Conservation (phyloP, 2,113 vertebrate genomes). For the Vimba vimba region DNA sequence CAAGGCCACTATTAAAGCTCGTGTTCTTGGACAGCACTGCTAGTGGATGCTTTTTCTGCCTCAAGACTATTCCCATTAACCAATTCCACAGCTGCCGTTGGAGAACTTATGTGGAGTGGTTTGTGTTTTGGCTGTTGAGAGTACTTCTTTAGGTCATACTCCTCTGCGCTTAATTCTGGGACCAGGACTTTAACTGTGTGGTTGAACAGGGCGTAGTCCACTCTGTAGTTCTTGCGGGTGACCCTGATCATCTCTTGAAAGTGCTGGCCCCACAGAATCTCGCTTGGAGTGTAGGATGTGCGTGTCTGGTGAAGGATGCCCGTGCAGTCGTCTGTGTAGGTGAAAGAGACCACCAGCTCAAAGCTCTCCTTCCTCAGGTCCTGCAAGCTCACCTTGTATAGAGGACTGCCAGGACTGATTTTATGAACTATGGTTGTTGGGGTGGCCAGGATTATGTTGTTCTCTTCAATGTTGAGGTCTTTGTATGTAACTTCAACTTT, state of each 20-base stretch:
- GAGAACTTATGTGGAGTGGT: constrained; percentile 35
- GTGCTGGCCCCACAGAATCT: constrained; percentile 93
- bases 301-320: constrained; percentile 93
- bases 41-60: constrained; percentile 29
- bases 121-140: constrained; percentile 41
- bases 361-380: constrained; percentile 85
- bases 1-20: constrained; percentile 27
- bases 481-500: constrained; percentile 80
- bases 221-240: constrained; percentile 83
- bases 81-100: constrained; percentile 56
- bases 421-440: constrained; percentile 86
- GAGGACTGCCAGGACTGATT: constrained; percentile 84
- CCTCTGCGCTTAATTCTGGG: constrained; percentile 85
- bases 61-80: constrained; percentile 47
- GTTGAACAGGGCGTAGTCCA: constrained; percentile 90
- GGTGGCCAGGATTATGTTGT: constrained; percentile 84
- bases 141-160: constrained; percentile 78
- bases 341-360: constrained; percentile 93
- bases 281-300: constrained; percentile 85
- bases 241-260: constrained; percentile 89
- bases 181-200: constrained; percentile 86
- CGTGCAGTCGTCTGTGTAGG: constrained; percentile 90
- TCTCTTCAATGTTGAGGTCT: constrained; percentile 84
- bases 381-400: constrained; percentile 83
- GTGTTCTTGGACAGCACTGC: constrained; percentile 20